Conservation (phyloP, 2,888 invertebrate genomes). For the Adineta ricciae region DNA sequence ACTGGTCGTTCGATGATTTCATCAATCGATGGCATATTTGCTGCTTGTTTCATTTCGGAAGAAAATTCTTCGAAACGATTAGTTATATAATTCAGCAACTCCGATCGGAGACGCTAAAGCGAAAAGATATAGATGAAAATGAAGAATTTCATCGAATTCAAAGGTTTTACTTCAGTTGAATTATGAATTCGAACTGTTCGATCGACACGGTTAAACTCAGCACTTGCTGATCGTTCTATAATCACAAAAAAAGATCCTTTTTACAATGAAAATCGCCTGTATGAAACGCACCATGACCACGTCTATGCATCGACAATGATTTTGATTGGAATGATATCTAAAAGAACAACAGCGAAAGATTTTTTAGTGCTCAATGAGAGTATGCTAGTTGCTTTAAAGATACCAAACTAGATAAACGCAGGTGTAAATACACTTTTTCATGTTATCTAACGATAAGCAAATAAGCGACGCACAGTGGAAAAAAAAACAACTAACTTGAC, state of each 20-base stretch:
- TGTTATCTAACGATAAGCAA: background rate
- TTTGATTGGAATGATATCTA: background rate
- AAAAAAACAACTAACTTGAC: background rate
- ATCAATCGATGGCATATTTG: background rate
- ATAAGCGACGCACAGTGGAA: background rate
- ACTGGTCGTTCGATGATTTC: background rate
- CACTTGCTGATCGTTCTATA: background rate
- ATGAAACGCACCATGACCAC: background rate
- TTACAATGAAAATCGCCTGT: background rate
- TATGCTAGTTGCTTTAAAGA: background rate
- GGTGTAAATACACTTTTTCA: background rate
- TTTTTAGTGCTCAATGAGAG: background rate
- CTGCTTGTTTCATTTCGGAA: background rate
- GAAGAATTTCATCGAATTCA: too few relatives aligned
- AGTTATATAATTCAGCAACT: background rate
- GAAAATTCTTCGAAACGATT: background rate
- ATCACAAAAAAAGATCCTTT: background rate
- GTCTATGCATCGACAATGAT: background rate
- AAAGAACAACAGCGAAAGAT: background rate
- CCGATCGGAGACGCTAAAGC: background rate
- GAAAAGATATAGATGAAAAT: too few relatives aligned
- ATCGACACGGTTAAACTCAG: background rate
- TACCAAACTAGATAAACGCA: background rate
- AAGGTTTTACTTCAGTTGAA: background rate
- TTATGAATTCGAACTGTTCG: background rate